These are phyloP conservation scores for Etheostoma nigrum DNA, from an alignment of 2,797 vertebrate species.

Conservation along the genomic window DNA sequence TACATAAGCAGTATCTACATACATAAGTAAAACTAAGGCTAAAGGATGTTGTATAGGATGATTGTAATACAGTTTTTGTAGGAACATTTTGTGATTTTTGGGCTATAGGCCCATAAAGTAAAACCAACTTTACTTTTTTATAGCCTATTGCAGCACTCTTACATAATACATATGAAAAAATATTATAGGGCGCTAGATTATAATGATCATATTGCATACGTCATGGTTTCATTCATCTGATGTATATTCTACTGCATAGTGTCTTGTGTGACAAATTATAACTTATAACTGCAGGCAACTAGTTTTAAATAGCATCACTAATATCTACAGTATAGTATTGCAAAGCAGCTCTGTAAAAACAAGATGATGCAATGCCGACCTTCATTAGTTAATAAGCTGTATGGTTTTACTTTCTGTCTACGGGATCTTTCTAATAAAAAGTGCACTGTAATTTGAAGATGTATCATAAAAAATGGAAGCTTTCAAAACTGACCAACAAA, in stretches of 20 bases:
- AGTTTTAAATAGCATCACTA: neutral
- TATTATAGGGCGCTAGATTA: neutral
- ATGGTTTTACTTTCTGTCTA: neutral
- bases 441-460: neutral
- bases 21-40: neutral
- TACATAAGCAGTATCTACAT: neutral
- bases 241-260: neutral
- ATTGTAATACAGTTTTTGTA: neutral
- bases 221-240: no score
- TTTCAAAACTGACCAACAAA: conserved; percentile 2
- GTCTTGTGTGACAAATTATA: conserved; percentile 3
- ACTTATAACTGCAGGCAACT: neutral
- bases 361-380: neutral
- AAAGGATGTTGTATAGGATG: neutral
- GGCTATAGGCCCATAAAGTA: no score
- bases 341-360: neutral
- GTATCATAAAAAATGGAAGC: conserved; percentile 5
- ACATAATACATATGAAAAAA: neutral
- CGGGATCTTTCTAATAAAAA: neutral
- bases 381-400: neutral
- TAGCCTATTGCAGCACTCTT: neutral
- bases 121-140: neutral
- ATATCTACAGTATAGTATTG: neutral
- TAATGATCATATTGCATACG: neutral
- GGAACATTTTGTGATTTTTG: neutral